phyloP scores from a whole-genome alignment of 2,888 invertebrate genomes.

The Ypsolopha sequella region DNA sequence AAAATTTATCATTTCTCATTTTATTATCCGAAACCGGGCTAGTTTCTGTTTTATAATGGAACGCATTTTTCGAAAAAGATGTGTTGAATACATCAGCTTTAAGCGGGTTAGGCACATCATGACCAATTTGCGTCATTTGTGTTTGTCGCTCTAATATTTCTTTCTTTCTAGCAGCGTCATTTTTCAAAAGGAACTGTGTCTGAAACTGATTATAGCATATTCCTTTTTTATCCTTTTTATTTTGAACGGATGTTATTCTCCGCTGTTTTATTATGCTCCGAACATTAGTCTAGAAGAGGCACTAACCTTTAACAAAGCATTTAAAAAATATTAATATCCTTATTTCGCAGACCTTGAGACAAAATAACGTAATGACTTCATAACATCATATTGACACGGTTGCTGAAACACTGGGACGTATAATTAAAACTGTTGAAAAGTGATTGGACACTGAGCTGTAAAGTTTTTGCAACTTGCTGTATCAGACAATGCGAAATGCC shows the following conservation, averaged over 20 bases:
- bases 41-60: slow-evolving; percentile 34
- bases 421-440: not conserved
- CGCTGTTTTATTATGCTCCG: too few relatives aligned
- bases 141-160: slow-evolving; percentile 22
- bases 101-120: slow-evolving; percentile 29
- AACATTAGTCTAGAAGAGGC: too few relatives aligned
- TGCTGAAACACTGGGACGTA: not conserved
- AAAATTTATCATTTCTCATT: slow-evolving; percentile 11
- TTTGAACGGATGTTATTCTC: too few relatives aligned
- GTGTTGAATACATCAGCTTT: slow-evolving; percentile 20
- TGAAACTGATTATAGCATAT: slow-evolving; percentile 8
- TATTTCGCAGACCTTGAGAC: not conserved
- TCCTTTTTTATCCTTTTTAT: too few relatives aligned
- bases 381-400: not conserved
- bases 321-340: too few relatives aligned
- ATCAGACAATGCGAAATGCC: slow-evolving; percentile 36
- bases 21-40: slow-evolving; percentile 19
- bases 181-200: slow-evolving; percentile 38
- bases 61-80: slow-evolving; percentile 24
- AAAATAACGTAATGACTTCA: not conserved
- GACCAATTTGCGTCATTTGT: slow-evolving; percentile 30
- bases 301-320: too few relatives aligned
- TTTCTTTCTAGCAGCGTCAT: slow-evolving; percentile 23
- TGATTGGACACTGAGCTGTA: not conserved
- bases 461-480: slow-evolving; percentile 33